Conservation (phyloP, 2,113 vertebrate species). For the Cathartes aura region DNA sequence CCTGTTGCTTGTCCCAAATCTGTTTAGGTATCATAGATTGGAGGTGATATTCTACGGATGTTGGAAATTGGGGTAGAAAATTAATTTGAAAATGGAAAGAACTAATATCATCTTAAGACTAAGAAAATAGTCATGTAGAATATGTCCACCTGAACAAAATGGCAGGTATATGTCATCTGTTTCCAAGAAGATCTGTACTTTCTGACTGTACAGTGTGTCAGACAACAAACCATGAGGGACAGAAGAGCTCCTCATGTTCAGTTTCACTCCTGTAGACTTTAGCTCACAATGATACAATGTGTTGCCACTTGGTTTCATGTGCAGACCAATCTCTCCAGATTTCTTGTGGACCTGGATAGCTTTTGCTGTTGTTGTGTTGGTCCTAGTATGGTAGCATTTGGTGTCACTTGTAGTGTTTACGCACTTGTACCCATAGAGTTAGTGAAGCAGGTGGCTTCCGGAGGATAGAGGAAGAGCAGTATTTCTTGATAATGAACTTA, state of each 20-base stretch:
- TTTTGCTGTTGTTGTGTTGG: neutral
- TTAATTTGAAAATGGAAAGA: neutral
- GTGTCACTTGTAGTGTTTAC: neutral
- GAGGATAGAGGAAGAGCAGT: neutral
- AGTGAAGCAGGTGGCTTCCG: neutral
- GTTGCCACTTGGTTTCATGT: neutral
- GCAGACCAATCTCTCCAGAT: neutral
- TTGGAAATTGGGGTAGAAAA: neutral
- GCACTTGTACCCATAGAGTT: neutral
- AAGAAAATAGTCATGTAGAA: neutral
- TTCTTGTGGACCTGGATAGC: neutral
- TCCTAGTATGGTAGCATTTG: neutral
- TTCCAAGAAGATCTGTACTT: neutral
- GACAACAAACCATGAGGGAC: neutral
- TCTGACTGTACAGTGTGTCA: neutral
- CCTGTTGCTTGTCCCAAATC: neutral
- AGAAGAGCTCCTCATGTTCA: neutral
- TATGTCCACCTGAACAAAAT: neutral
- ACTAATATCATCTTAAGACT: neutral
- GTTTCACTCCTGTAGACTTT: neutral
- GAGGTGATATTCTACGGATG: neutral
- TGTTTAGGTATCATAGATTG: neutral
- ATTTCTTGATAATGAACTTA: neutral
- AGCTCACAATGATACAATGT: accelerated
- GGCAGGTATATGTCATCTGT: accelerated